These are phyloP conservation scores for Mechanitis messenoides DNA, from an alignment of 2,888 invertebrate genomes.

Conservation along the genomic window DNA sequence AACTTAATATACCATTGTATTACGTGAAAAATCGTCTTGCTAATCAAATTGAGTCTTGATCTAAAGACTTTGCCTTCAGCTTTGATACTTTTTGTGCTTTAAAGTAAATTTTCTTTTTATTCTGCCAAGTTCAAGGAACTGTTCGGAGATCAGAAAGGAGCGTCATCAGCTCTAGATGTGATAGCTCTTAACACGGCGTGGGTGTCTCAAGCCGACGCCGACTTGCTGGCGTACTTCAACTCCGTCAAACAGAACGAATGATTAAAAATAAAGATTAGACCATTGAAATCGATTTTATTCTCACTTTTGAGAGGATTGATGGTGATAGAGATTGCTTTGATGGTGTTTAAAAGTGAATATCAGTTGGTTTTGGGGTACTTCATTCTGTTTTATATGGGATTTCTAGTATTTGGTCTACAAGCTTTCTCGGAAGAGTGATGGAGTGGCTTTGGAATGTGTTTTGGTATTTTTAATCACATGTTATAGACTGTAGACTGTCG, in stretches of 20 bases:
- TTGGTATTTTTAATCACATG: too few relatives aligned
- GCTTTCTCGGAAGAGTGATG: too few relatives aligned
- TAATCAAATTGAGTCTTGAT: too few relatives aligned
- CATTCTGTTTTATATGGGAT: neutral
- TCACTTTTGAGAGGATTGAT: neutral
- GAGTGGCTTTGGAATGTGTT: too few relatives aligned
- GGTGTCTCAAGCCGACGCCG: constrained; percentile 79
- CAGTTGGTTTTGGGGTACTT: neutral
- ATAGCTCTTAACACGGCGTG: constrained; percentile 89
- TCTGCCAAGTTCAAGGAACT: constrained; percentile 75
- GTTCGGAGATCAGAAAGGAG: constrained; percentile 75
- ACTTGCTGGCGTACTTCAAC: constrained; percentile 58
- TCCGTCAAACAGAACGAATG: constrained; percentile 27
- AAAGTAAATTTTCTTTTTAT: neutral
- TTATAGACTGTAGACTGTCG: too few relatives aligned
- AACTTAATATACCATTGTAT: too few relatives aligned
- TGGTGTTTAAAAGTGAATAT: neutral
- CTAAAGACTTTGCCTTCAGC: neutral
- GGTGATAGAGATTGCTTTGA: constrained; percentile 1
- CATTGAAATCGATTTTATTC: constrained; percentile 1
- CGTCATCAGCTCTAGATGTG: constrained; percentile 85
- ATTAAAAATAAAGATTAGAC: neutral
- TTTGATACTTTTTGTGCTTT: neutral
- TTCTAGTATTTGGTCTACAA: too few relatives aligned
- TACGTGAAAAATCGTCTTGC: too few relatives aligned